Conservation (phyloP, 2,113 vertebrate species). For the Callipepla squamata region DNA sequence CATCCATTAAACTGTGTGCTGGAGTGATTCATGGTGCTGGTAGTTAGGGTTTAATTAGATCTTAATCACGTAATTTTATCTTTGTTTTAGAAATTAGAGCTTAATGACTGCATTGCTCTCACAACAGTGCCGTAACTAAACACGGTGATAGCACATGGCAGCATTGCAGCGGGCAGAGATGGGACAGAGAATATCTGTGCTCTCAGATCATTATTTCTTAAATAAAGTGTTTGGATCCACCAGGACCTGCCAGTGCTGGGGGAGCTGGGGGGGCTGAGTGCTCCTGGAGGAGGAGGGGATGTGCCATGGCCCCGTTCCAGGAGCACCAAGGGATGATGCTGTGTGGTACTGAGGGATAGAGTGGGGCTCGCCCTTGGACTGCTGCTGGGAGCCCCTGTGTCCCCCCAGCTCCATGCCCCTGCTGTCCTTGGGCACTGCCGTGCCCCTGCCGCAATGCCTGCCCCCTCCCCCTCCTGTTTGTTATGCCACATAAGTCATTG, state of each 20-base stretch:
- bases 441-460: slow-evolving; percentile 8
- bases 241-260: background rate
- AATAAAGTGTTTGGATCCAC: background rate
- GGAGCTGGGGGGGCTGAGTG: too few species aligned
- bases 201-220: background rate
- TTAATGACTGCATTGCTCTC: slow-evolving; percentile 36
- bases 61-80: slow-evolving; percentile 48
- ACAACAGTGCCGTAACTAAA: background rate
- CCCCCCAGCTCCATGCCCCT: background rate
- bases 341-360: background rate
- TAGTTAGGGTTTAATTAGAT: slow-evolving; percentile 44
- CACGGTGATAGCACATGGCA: background rate
- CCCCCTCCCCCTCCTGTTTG: slow-evolving; percentile 52
- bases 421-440: slow-evolving; percentile 70
- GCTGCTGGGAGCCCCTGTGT: accelerated
- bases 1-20: slow-evolving; percentile 4
- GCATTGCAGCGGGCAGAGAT: background rate
- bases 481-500: slow-evolving; percentile 67
- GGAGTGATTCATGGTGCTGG: slow-evolving; percentile 23
- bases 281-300: accelerated
- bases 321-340: background rate
- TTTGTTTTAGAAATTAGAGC: slow-evolving; percentile 46
- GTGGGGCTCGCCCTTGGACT: background rate
- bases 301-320: background rate
- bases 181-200: background rate